Evolutionary conservation across 2,797 vertebrate species (phyloP), one percentile per base, ranked within the genome.

Genomic region (Syncerus caffer): DNA sequence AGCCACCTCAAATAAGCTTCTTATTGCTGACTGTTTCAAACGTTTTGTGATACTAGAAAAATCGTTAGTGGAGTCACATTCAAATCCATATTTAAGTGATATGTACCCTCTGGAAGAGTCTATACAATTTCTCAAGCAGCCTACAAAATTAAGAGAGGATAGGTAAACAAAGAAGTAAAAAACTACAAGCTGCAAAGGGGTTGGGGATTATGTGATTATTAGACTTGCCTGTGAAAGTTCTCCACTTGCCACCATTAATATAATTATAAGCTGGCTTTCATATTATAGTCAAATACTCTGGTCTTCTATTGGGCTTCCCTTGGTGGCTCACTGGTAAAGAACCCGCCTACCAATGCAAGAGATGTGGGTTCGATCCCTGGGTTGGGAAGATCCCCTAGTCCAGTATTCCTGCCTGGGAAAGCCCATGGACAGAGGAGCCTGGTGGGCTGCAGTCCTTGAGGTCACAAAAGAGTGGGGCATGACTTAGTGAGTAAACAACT

Each of bases 1-100:
- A 97, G 95, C 94, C 97, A 97, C 96, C 97, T 98, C 96, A 96
- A 93, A 97, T 97, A 97, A 93, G 97, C 97, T 97, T 98, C 98
- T 93, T 93, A 38, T 96, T 98, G 98, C 96, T 97, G 42, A 83
- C 62, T 92, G 87, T 85, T 98, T 97, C 96, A 98, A 90, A 98
- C 93, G 53, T 95, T 97, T 93, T 78, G 50, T 91, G 42, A 90
- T 27, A 51, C 83, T 62, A 23, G 47, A 42, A 60, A 47, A 45
- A 87, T n/a, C 87, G 19, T 10, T 51, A 42, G 45, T 93, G 58
- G 71, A 85, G 51, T 29, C 64, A 62, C 3, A 2, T 12, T 82
- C 42, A 89, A 93, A 74, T 87, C 29, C 34, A 34, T 10, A 80
- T 38, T 83, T 62, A 95, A 89, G 13, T 42, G 79, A 80, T 15